Base-by-base conservation (phyloP, 92 coral and sea anemone species). In the Parazoanthus darwini region DNA sequence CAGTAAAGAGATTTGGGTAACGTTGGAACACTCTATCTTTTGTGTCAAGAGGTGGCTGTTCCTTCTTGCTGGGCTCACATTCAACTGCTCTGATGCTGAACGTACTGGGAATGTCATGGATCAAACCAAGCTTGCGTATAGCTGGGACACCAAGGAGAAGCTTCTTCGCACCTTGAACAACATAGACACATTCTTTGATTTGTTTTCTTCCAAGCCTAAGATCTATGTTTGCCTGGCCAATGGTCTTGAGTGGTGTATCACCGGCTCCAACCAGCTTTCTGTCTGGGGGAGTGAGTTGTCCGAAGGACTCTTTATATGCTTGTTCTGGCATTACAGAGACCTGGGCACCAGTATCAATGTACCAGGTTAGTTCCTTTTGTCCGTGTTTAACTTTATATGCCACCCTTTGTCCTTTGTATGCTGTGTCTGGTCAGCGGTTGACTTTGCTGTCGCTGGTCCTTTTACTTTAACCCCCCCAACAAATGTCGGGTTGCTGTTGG, bases 1-100 rank as follows among this genome's bases (percentile, higher is more conserved):
- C 92, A 66, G 74, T 43, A 72, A 93, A 93, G 50, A 91, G 89
- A 70, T 48, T 85, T 26, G 92, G 94, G 89, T 91, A 88, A 6
- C 46, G 68, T 42, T 93, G 80, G 39, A 87, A 70, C 54, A 87
- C 81, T 26, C 58, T 67, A 15, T 86, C 91, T 75, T 92, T 92
- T 82, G 86, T 29, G n/a, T 75, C 66, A 18, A 42, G 67, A 5
- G 67, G 46, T 38, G 59, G 80, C 36, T 67, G 48, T 9, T 36
- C 6, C 50, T 22, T 42, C 11, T 18, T 54, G 78, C 7, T 88
- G 29, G 77, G 58, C 81, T 15, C 33, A 51, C 82, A 54, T 25
- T 9, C 68, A 23, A 83, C 87, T 5, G 87, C 79, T 67, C 48
- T 83, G 85, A 77, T 29, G n/a, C 82, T 56, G 87, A 71, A 84